Base-by-base conservation (phyloP, 2,113 vertebrate species). In the Chrysochloris asiatica region DNA sequence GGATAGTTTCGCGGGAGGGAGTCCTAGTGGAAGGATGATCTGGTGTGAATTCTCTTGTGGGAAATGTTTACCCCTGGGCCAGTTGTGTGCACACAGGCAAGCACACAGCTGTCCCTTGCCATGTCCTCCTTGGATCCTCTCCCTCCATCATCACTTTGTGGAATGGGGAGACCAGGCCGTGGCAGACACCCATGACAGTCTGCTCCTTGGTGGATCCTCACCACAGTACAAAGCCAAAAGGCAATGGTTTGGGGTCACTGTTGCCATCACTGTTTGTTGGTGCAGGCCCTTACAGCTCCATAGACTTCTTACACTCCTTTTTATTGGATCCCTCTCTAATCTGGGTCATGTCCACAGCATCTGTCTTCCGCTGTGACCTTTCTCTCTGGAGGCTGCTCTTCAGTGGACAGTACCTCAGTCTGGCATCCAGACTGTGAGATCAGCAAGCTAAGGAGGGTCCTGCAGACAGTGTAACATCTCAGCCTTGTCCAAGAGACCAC, bases 371-470 rank as follows among this genome's bases (percentile, higher is more conserved):
- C 67, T 89, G 79, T 63, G 69, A 83, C 65, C 67, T 76, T 69
- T 43, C 80, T 88, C 38, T 81, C 43, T 59, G 36, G 85, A 80
- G 52, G 16, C 75, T 24, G 0, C 77, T 59, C n/a, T 56, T 71
- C 30, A n/a, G 77, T 54, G 22, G 28, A 30, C 9, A 33, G 59
- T 17, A 73, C 50, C 38, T 72, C 6, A 1, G 88, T 94, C 95
- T 96, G 95, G 95, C 43, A 96, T 96, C 95, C 93, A 94, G 91
- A 90, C 90, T 77, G 76, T 4, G 47, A 82, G 8, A 72, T 83
- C 78, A 52, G 75, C 41, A 45, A 59, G 56, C 71, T 33, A 33
- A 87, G 76, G 69, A 75, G 45, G 45, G 84, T 63, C 75, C 84
- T 14, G 5, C 1, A 3, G 78, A 59, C 63, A 45, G 16, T n/a